Evolutionary conservation across 92 coral and sea anemone genomes (phyloP).

Genomic region (Muricea muricata): DNA sequence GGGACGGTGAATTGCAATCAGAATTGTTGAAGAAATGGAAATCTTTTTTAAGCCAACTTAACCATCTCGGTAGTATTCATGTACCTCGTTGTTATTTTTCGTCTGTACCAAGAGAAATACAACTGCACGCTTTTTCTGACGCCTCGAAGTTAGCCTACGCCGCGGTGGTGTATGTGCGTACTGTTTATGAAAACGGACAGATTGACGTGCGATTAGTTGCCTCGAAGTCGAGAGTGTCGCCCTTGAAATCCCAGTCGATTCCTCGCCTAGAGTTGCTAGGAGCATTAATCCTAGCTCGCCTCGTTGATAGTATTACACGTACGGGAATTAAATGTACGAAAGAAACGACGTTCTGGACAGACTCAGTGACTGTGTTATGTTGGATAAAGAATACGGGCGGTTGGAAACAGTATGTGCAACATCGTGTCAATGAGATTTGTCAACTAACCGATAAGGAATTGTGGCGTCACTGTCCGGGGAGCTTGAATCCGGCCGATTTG

Average conservation of each 20-base stretch:
- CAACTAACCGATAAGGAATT: not conserved
- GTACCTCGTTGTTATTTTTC: slow-evolving; percentile 59
- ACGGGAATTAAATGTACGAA: not conserved
- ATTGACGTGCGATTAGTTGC: slow-evolving; percentile 59
- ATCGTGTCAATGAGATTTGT: slow-evolving; percentile 7
- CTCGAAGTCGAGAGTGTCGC: slow-evolving; percentile 72
- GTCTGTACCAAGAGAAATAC: slow-evolving; percentile 40
- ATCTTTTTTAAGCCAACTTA: slow-evolving; percentile 45
- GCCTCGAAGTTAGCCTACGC: slow-evolving; percentile 72
- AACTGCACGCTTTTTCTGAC: slow-evolving; percentile 72
- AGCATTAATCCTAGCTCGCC: slow-evolving; percentile 66
- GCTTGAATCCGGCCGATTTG: slow-evolving; percentile 62
- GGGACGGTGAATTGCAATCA: slow-evolving; percentile 69
- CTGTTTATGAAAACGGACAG: slow-evolving; percentile 57
- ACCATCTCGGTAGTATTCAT: slow-evolving; percentile 23
- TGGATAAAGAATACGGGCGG: slow-evolving; percentile 1
- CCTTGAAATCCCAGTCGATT: slow-evolving; percentile 68
- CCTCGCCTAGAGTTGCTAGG: slow-evolving; percentile 72
- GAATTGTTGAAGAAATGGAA: slow-evolving; percentile 50
- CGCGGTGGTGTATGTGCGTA: slow-evolving; percentile 52
- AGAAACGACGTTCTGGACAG: not conserved
- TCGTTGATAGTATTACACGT: slow-evolving; percentile 40
- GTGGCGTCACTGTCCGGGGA: slow-evolving; percentile 57
- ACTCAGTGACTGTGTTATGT: slow-evolving; percentile 8
- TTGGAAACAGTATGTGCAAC: slow-evolving; percentile 13